Evolutionary conservation across 2,888 invertebrate species (phyloP).

Genomic region (Diachrysia chrysitis): DNA sequence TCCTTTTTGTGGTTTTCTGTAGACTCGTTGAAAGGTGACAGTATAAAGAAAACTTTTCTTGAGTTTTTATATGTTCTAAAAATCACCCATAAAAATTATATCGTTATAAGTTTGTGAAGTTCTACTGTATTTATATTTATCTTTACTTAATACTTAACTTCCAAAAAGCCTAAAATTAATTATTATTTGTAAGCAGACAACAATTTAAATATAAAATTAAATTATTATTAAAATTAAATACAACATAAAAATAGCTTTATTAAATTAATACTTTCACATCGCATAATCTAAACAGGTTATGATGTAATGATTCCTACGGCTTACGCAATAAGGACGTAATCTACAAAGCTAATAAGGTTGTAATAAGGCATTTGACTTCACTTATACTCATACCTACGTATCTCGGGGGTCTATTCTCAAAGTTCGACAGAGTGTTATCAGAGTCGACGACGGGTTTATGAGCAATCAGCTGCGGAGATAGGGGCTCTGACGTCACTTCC

Average conservation of each 20-base stretch:
- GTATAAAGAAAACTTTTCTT: background rate
- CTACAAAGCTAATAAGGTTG: constrained; percentile 44
- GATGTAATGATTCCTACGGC: constrained; percentile 33
- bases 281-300: constrained; percentile 27
- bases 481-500: constrained; percentile 75
- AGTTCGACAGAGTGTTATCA: constrained; percentile 65
- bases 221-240: background rate
- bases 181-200: background rate
- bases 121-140: too few species aligned
- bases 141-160: background rate
- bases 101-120: too few species aligned
- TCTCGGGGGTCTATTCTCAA: constrained; percentile 57
- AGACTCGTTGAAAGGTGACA: background rate
- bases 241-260: too few species aligned
- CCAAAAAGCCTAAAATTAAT: background rate
- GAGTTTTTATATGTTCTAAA: too few species aligned
- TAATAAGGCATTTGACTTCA: constrained; percentile 45
- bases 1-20: constrained; percentile 2
- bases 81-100: too few species aligned
- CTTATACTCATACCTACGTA: constrained; percentile 43
- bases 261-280: too few species aligned
- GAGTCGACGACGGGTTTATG: constrained; percentile 70
- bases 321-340: constrained; percentile 35
- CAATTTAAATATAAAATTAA: background rate
- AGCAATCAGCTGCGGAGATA: constrained; percentile 76